Evolutionary conservation across 1,140 invertebrate genomes (phyloP), one percentile per base, ranked within the genome.

Genomic region (Lerema accius): DNA sequence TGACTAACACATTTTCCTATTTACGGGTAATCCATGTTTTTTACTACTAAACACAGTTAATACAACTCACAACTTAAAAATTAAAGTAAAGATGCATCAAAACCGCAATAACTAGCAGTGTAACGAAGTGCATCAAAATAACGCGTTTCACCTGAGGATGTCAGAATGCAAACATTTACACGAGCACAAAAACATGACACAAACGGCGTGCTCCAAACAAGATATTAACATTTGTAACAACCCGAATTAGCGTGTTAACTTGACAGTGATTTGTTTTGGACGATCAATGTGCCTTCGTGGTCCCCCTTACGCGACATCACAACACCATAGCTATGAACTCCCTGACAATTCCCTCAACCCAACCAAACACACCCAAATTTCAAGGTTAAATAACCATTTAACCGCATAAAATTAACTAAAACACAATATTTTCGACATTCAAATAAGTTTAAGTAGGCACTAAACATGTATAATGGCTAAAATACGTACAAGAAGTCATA

Each of bases 401-500:
- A 50, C 9, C 19, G 9, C 17, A 58, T 46, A 51, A 50, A 62
- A 9, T 46, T 16, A 23, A 46, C 11, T 4, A 39, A 53, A 46
- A 53, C 26, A 55, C 17, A 45, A 23, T 14, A 42, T 28, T 48
- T 49, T 53, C 23, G 19, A 19, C 32, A n/a, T 35, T 50, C 35
- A 37, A 15, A 42, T 32, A 48, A 19, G 55, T 17, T 39, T 59
- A 74, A 76, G 67, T 66, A 73, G 7, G 35, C 43, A 64, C 73
- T 6, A 32, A 16, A 28, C 19, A 56, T 23, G 53, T 59, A 67
- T 83, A 81, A 81, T 84, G 76, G 76, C 78, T 78, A 77, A 80
- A 82, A 90, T 88, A 88, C 87, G 72, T 82, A 90, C 87, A 82
- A 87, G 80, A 89, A 90, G 73, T 85, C 87, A 90, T 90, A 90